Conservation (phyloP, 1,140 invertebrate species). For the Neelides sp. region DNA sequence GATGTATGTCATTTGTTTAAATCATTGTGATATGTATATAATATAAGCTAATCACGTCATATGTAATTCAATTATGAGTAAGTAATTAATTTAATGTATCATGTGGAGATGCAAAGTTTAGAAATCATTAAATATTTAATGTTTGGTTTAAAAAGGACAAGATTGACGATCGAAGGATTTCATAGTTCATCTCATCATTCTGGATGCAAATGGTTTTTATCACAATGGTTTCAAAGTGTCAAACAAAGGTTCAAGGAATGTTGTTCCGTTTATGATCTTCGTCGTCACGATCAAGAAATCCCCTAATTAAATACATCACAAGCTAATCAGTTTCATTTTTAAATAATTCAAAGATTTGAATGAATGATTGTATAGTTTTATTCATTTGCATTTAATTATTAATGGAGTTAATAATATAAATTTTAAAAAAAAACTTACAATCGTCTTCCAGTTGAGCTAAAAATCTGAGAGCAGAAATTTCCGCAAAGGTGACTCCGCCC, state of each 20-base stretch:
- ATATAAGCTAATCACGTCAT: too few relatives aligned
- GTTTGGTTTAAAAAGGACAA: background rate
- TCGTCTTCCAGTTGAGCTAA: conserved; percentile 77
- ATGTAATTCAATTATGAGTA: too few relatives aligned
- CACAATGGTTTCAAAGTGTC: conserved; percentile 35
- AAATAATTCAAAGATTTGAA: conserved; percentile 12
- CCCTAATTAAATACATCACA: conserved; percentile 50
- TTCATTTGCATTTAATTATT: background rate
- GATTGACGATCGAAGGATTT: background rate
- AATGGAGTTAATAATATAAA: conserved; percentile 8
- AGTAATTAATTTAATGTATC: too few relatives aligned
- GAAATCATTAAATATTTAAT: background rate
- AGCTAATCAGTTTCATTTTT: conserved; percentile 24
- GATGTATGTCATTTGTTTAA: too few relatives aligned
- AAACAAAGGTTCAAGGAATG: conserved; percentile 63
- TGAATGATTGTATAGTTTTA: conserved; percentile 6
- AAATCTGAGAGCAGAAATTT: conserved; percentile 82
- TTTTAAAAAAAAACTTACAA: conserved; percentile 14
- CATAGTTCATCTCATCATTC: background rate
- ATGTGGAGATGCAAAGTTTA: too few relatives aligned
- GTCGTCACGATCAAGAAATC: conserved; percentile 88
- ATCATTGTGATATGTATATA: too few relatives aligned
- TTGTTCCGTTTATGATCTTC: conserved; percentile 80
- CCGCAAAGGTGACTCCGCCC: conserved; percentile 90
- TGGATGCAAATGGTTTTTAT: background rate